These are phyloP conservation scores for Dolichopus griseipennis DNA, from an alignment of 2,888 invertebrate genomes.

Conservation along the genomic window DNA sequence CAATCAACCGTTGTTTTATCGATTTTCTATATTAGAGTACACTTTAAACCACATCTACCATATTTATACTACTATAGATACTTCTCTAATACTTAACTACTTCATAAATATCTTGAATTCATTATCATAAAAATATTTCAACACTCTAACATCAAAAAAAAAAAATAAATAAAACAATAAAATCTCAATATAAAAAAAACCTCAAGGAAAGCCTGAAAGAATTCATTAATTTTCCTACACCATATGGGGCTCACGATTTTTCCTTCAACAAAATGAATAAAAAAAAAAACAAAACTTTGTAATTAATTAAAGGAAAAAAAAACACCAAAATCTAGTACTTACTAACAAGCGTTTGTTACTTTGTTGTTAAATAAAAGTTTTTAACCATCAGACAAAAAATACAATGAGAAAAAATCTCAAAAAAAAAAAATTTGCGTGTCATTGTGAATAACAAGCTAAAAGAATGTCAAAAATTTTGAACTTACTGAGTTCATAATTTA, in stretches of 20 bases:
- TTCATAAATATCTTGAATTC: neutral
- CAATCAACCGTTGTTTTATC: too few relatives aligned
- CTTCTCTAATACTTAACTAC: too few relatives aligned
- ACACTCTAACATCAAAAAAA: neutral
- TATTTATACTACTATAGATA: too few relatives aligned
- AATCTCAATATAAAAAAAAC: neutral
- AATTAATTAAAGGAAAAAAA: slow-evolving; percentile 2
- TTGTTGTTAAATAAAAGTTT: neutral
- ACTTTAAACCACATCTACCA: too few relatives aligned
- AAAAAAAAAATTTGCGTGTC: neutral
- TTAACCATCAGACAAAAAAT: neutral
- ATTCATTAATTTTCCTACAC: neutral
- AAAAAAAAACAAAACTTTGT: neutral
- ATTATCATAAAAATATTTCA: neutral
- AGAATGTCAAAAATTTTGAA: slow-evolving; percentile 1
- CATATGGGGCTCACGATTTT: neutral
- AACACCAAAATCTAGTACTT: neutral
- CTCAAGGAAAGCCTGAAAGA: neutral
- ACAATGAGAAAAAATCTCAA: neutral
- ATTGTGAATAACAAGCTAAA: neutral
- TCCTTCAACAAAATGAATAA: neutral
- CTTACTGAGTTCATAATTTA: neutral
- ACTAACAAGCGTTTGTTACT: neutral
- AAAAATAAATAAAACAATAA: too few relatives aligned
- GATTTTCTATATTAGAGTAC: too few relatives aligned